Evolutionary conservation across 1,140 invertebrate species (phyloP), one percentile per base, ranked within the genome.

Genomic region (Caenorhabditis tropicalis): DNA sequence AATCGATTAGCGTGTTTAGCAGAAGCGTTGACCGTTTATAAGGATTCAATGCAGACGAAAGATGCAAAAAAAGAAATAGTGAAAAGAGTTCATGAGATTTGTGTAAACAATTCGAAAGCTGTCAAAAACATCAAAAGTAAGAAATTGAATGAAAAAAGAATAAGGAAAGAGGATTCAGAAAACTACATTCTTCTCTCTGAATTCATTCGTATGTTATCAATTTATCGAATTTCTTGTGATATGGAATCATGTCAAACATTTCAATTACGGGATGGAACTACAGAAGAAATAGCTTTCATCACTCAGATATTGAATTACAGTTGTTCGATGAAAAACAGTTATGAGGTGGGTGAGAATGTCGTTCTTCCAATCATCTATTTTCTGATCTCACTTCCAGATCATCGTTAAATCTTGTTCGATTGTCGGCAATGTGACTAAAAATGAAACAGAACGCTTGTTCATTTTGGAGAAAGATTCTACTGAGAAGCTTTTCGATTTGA

Each of bases 21-120:
- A 1, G 82, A 82, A 33, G 82, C 48, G 21, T 33, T 82, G 15
- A 60, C 56, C 4, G 60, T 46, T 24, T 60, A 65, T n/a, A 82
- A 74, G 27, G 82, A 82, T n/a, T 39, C 58, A 48, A 46, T 82
- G 43, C 58, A 58, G 39, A 82, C 36, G 15, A 82, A 82, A 24
- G 82, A 82, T 82, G 82, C 82, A 19, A 82, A 82, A 24, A 65
- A 60, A 21, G 82, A 82, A 49, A 82, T 82, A 9, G 82, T 70
- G 7, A 82, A 82, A 36, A 36, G 82, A 48, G 82, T 82, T 46
- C 82, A 65, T 82, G 82, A 82, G 51, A 46, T 82, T 27, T 58
- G 56, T 70, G 56, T 48, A n/a, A 46, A 24, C 29, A 82, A 82
- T 49, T 31, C 39, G 1, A 51, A 51, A 48, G 82, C 56, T 70